Evolutionary conservation across 2,113 vertebrate genomes (phyloP).

Genomic region (Tapirus terrestris): DNA sequence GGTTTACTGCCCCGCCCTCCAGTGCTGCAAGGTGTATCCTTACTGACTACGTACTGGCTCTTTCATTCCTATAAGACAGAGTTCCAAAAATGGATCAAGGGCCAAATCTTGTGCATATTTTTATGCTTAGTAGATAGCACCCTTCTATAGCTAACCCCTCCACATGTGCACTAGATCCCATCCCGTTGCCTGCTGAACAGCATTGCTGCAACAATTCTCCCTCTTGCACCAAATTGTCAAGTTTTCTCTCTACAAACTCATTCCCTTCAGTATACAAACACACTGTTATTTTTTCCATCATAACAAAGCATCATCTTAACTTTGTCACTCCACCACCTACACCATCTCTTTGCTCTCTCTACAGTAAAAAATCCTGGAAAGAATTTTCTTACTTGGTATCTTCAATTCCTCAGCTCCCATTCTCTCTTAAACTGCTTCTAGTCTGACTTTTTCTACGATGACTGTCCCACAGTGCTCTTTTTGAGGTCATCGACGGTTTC

Average conservation of each 20-base stretch:
- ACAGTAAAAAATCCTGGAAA: background rate
- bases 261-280: background rate
- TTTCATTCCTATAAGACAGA: background rate
- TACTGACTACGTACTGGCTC: background rate
- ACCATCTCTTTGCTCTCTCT: background rate
- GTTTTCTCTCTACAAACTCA: background rate
- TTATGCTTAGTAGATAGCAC: background rate
- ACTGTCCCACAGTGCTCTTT: background rate
- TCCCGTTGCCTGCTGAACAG: background rate
- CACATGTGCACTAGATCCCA: no score
- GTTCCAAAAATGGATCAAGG: background rate
- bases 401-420: background rate
- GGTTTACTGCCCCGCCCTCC: background rate
- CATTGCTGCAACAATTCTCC: background rate
- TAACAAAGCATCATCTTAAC: background rate
- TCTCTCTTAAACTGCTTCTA: background rate
- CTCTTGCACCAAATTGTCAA: background rate
- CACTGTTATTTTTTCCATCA: background rate
- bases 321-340: background rate
- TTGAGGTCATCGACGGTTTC: background rate
- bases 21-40: background rate
- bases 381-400: background rate
- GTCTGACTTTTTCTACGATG: background rate
- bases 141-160: background rate
- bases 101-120: background rate